phyloP scores from a whole-genome alignment of 2,888 invertebrate species.

The Geophilus truncorum region DNA sequence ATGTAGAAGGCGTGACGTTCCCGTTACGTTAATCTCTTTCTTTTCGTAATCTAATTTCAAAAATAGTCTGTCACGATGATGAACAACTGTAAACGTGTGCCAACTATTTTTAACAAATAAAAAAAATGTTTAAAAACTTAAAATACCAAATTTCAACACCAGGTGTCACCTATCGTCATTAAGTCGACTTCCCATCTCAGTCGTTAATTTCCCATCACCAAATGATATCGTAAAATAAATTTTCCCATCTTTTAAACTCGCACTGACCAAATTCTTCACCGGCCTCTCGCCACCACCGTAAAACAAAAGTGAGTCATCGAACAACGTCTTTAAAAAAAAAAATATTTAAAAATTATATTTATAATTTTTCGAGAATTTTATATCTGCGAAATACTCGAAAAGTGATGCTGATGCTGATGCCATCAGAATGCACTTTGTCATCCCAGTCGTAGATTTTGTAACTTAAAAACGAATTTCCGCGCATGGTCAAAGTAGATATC shows the following conservation, averaged over 20 bases:
- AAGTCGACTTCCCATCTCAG: constrained; percentile 41
- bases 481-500: constrained; percentile 76
- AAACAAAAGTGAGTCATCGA: constrained; percentile 85
- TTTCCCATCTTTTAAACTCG: constrained; percentile 69
- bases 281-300: constrained; percentile 83
- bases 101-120: constrained; percentile 53
- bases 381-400: constrained; percentile 72
- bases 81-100: constrained; percentile 84
- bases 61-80: constrained; percentile 66
- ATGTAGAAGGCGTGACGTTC: constrained; percentile 46
- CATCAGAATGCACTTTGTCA: constrained; percentile 80
- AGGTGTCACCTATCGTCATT: constrained; percentile 45
- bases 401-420: constrained; percentile 77
- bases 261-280: constrained; percentile 83
- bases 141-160: background rate
- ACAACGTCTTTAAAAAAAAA: constrained; percentile 63
- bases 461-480: constrained; percentile 86
- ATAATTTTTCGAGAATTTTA: background rate
- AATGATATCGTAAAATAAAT: constrained; percentile 83
- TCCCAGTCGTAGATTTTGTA: constrained; percentile 91
- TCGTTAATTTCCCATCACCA: constrained; percentile 63
- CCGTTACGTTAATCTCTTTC: constrained; percentile 43
- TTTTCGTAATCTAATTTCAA: constrained; percentile 70
- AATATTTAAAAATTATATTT: background rate
- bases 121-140: background rate